Evolutionary conservation across 92 coral and sea anemone species (phyloP).

Genomic region (Phenganax subtilis): DNA sequence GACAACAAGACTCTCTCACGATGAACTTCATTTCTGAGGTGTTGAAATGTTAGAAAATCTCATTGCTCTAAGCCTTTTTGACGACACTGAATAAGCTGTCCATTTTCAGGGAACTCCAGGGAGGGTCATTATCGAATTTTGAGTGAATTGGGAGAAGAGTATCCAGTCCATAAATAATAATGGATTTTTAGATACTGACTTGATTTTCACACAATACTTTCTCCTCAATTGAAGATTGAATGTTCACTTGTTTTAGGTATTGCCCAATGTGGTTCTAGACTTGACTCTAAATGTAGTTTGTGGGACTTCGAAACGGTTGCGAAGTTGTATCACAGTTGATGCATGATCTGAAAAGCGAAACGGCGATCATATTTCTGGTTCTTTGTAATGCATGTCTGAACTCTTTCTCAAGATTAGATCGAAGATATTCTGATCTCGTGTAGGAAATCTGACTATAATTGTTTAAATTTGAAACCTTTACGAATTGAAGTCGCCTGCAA

Average conservation of each 20-base stretch:
- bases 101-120: too few species aligned
- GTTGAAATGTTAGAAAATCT: too few species aligned
- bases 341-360: constrained; percentile 42
- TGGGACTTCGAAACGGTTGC: constrained; percentile 27
- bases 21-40: too few species aligned
- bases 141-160: constrained; percentile 6
- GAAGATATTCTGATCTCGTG: too few species aligned
- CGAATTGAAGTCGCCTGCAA: constrained; percentile 21
- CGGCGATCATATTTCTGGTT: constrained; percentile 16
- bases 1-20: too few species aligned
- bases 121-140: too few species aligned
- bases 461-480: too few species aligned
- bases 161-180: constrained; percentile 32
- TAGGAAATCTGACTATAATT: too few species aligned
- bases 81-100: too few species aligned
- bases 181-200: neutral
- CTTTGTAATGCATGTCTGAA: too few species aligned
- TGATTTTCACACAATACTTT: constrained; percentile 1
- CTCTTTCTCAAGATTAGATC: too few species aligned
- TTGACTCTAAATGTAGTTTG: neutral
- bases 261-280: constrained; percentile 33
- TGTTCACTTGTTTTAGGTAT: constrained; percentile 26
- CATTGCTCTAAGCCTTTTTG: too few species aligned
- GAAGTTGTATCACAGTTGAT: constrained; percentile 33
- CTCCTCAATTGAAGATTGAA: neutral